phyloP scores from a whole-genome alignment of 2,888 invertebrate genomes.

The Sclerodermus sp. region DNA sequence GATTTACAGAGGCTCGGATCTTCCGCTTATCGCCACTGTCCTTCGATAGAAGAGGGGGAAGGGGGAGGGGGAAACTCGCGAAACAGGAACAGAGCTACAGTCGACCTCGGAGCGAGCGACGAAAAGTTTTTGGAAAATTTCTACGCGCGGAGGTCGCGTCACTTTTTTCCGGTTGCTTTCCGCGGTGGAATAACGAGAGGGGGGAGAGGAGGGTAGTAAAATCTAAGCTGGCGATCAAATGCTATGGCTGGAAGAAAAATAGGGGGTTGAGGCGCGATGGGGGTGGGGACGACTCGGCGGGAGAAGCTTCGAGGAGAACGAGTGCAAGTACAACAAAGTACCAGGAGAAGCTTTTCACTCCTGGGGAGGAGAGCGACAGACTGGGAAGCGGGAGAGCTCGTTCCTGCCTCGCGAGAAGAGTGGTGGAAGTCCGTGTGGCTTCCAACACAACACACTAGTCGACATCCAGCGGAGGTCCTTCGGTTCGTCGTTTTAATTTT shows the following conservation, averaged over 20 bases:
- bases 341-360: too few relatives aligned
- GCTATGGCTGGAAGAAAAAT: conserved; percentile 11
- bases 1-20: too few relatives aligned
- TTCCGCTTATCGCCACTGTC: too few relatives aligned
- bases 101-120: background rate
- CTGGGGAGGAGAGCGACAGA: too few relatives aligned
- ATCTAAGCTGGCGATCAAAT: background rate
- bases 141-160: background rate
- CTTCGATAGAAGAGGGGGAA: too few relatives aligned
- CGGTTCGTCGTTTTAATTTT: conserved; percentile 55
- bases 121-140: background rate
- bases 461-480: conserved; percentile 40
- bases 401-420: too few relatives aligned
- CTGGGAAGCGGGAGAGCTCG: too few relatives aligned
- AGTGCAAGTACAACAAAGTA: too few relatives aligned
- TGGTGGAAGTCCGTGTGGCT: conserved; percentile 20
- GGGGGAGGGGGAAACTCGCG: too few relatives aligned
- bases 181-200: background rate
- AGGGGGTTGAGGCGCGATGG: conserved; percentile 8
- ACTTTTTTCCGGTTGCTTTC: background rate
- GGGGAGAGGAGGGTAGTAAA: background rate
- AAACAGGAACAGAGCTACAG: too few relatives aligned
- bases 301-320: too few relatives aligned
- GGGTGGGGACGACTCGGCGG: too few relatives aligned
- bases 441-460: conserved; percentile 21